Evolutionary conservation across 2,113 vertebrate species (phyloP), one percentile per base, ranked within the genome.

Genomic region (Nibea coibor): DNA sequence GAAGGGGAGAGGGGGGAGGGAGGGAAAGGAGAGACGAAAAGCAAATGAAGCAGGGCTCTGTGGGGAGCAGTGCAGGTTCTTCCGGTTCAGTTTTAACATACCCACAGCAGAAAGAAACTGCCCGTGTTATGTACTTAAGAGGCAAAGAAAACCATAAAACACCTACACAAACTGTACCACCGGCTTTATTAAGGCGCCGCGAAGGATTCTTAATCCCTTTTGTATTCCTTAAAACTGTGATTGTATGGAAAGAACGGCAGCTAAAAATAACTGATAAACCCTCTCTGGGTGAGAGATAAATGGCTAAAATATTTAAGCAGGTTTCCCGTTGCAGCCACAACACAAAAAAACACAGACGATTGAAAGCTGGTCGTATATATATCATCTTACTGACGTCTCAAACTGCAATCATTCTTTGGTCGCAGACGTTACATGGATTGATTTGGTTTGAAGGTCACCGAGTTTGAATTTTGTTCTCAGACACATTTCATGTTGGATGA

Each of bases 51-150:
- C 77, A 76, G 67, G 20, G 62, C 85, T 82, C 76, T 75, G 82
- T 85, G 80, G 84, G 72, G 81, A 89, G 80, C 66, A 85, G 94
- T 93, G 92, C 94, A 90, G 80, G 93, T 95, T 93, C 93, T 95
- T 96, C 93, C 91, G 91, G 94, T 94, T 94, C 87, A 91, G 83
- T 88, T 95, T 86, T 81, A 90, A 87, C 63, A 91, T 91, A 94
- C 84, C 89, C 69, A 43, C 48, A 78, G 81, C 57, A 89, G 80
- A 91, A 87, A 62, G 73, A 77, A 90, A 72, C 82, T 87, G 90
- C 84, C 84, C 71, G 47, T 75, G 82, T 94, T 88, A 62, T 72
- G 63, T 69, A 87, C 67, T 69, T 53, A 20, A 24, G 64, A 78
- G 77, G 69, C 45, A 57, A 22, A 63, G 72, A 62, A 10, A 39